Evolutionary conservation across 2,797 vertebrate species (phyloP), one percentile per base, ranked within the genome.

Genomic region (Parambassis ranga): DNA sequence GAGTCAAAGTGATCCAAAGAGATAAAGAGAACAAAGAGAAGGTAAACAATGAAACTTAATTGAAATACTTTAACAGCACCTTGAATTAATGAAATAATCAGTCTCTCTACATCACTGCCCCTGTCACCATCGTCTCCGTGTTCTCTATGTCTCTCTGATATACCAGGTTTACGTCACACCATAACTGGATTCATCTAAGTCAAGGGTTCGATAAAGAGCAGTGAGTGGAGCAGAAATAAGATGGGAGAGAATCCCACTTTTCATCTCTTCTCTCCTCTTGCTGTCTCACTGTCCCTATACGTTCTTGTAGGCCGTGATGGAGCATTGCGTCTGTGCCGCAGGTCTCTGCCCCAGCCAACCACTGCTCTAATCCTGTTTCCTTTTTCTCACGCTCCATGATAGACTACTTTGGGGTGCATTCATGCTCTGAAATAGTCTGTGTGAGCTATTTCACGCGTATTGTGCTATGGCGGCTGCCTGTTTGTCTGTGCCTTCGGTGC

Each of bases 141-240:
- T 8, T 51, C 33, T 46, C 36, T 28, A 7, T 49, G 61, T 55
- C 26, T 81, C 30, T 61, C 33, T 50, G 51, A 46, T 1, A 77
- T 84, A 81, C 51, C 58, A 36, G 79, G 83, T 87, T 70, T 69
- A 51, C 7, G 71, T 84, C 79, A 86, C 72, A 82, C 70, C 72
- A 75, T 81, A 87, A 87, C 61, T 70, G 74, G 83, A 82, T 86
- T 83, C 55, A 66, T 81, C 58, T 70, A 53, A 83, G 83, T 80
- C 74, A 82, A 77, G 71, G 75, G 76, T 83, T 84, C 82, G 80
- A 86, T 77, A 84, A 83, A 86, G 77, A 83, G 78, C 64, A 66
- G 63, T 60, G 42, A 76, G 80, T 85, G 71, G 81, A 65, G 71
- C 57, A 16, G 48, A 39, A 71, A 74, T 67, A 64, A 80, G 81